phyloP scores from a whole-genome alignment of 2,797 vertebrate species.

The Acrossocheilus fasciatus region DNA sequence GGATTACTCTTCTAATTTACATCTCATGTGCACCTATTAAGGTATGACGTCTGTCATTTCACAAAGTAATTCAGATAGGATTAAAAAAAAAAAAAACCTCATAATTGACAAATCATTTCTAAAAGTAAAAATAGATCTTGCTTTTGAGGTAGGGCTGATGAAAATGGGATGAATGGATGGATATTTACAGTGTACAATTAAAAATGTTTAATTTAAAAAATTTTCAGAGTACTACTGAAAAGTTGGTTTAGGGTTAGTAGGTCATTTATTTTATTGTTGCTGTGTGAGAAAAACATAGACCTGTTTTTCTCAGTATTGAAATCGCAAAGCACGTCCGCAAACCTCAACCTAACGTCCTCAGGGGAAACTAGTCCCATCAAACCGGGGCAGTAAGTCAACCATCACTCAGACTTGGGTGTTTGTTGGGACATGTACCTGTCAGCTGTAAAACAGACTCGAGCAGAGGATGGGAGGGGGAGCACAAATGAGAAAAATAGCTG shows the following conservation, averaged over 20 bases:
- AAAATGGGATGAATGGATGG: background rate
- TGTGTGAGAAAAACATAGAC: background rate
- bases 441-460: slow-evolving; percentile 38
- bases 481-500: background rate
- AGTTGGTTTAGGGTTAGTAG: background rate
- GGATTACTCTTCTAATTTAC: background rate
- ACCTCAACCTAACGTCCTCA: background rate
- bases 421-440: slow-evolving; percentile 60
- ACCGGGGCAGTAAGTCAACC: background rate
- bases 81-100: background rate
- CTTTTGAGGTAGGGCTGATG: background rate
- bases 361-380: background rate
- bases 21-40: background rate
- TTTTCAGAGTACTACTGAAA: background rate
- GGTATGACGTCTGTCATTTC: background rate
- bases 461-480: background rate
- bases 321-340: background rate
- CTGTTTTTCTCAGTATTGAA: background rate
- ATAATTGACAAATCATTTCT: too few relatives aligned
- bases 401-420: slow-evolving; percentile 39
- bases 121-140: background rate
- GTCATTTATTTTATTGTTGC: background rate
- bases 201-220: too few relatives aligned
- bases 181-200: too few relatives aligned
- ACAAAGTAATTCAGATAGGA: background rate